Evolutionary conservation across 2,113 vertebrate genomes (phyloP), one percentile per base, ranked within the genome.

Genomic region (Porphyrio hochstetteri): DNA sequence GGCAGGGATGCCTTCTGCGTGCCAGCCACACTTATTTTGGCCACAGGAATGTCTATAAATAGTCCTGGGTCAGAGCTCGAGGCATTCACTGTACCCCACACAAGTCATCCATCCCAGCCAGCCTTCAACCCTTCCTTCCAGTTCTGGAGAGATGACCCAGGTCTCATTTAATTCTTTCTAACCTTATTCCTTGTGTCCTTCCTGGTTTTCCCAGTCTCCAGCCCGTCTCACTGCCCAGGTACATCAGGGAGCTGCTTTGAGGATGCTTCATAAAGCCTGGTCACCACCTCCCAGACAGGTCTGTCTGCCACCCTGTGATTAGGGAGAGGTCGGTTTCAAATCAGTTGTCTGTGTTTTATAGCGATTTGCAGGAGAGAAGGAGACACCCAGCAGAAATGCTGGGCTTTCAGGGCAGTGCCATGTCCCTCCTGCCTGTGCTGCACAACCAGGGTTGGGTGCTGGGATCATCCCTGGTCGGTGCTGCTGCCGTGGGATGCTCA

Each of bases 31-130:
- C 84, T 95, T 90, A 71, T 90, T 96, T 86, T 88, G 92, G 88
- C 91, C 44, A 1, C 69, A 53, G 67, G 86, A 92, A 90, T 93
- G 90, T 82, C 82, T 96, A 84, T 94, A 91, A 95, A 96, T 93
- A 97, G 42, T 71, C 33, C 31, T 0, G 7, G 77, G 19, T 38
- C 80, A 56, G 83, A 78, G 67, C 89, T 89, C 1, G 6, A 88
- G 69, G 40, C 33, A 0, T 21, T 92, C 2, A 0, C 52, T 0
- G 0, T 68, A 38, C 20, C 40, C 19, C 46, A 40, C 46, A 9
- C 0, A 0, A 46, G 70, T 48, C 53, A 7, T 63, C 16, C 13
- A 2, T 77, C n/a, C 36, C 0, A 59, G 74, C 40, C 84, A 82
- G n/a, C 13, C 50, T 83, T 64, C 82, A 79, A 23, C 53, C 31